These are phyloP conservation scores for Tadarida brasiliensis DNA, from an alignment of 2,797 vertebrate species.

Conservation along the genomic window DNA sequence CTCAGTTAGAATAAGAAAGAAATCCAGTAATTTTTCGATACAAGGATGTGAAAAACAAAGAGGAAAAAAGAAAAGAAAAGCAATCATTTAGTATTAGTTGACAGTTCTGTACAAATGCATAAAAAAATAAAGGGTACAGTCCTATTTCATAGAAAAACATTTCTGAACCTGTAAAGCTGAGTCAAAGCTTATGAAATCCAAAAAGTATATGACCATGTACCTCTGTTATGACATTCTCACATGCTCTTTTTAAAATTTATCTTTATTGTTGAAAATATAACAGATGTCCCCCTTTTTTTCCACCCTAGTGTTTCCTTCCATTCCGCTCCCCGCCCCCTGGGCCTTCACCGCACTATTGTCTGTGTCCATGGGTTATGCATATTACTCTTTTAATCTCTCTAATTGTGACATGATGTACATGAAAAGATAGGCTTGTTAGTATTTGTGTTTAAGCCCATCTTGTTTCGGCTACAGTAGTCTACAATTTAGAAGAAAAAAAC, in stretches of 20 bases:
- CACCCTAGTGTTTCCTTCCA: too few relatives aligned
- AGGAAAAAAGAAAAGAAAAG: not conserved
- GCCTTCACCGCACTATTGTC: too few relatives aligned
- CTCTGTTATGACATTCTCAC: not conserved
- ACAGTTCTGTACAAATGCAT: not conserved
- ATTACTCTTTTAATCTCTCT: not conserved
- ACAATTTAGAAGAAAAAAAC: conserved; percentile 48
- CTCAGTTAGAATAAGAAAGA: not conserved
- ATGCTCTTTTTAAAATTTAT: too few relatives aligned
- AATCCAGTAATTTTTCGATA: not conserved
- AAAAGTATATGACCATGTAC: not conserved
- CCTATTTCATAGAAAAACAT: not conserved
- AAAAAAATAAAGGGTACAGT: not conserved
- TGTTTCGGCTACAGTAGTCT: not conserved
- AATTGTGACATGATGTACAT: not conserved
- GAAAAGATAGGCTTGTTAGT: not conserved
- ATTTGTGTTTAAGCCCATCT: not conserved
- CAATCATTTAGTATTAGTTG: not conserved
- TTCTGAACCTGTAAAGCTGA: not conserved
- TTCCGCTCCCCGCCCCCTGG: too few relatives aligned
- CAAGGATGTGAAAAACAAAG: not conserved
- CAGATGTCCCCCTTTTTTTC: too few relatives aligned
- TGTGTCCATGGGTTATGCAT: too few relatives aligned
- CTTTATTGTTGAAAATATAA: too few relatives aligned
- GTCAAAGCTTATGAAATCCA: not conserved